Evolutionary conservation across 2,888 invertebrate species (phyloP).

Genomic region (Drosophila atroscutellata): DNA sequence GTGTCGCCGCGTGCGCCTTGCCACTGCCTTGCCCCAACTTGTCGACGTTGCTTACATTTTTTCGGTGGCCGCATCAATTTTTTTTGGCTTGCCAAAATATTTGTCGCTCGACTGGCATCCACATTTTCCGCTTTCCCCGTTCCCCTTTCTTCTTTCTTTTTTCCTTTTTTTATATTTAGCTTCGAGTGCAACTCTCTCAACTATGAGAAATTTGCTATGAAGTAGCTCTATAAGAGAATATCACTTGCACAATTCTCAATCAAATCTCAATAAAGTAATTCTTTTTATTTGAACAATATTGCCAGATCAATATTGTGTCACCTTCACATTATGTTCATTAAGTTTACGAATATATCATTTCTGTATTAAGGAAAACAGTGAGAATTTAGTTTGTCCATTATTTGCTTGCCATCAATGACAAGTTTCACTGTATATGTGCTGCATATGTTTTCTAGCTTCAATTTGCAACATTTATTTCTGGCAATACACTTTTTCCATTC

Average conservation of each 20-base stretch:
- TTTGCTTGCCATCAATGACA: background rate
- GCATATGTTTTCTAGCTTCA: background rate
- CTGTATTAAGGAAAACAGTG: background rate
- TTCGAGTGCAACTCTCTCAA: constrained; percentile 44
- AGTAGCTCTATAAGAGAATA: background rate
- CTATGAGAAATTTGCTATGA: background rate
- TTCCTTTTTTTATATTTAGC: constrained; percentile 46
- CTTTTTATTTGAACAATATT: background rate
- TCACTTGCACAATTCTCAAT: background rate
- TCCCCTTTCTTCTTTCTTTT: background rate
- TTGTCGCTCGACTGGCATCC: constrained; percentile 71
- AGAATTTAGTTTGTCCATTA: background rate
- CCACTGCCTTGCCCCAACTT: constrained; percentile 4
- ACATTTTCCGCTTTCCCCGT: constrained; percentile 19
- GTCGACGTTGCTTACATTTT: constrained; percentile 34
- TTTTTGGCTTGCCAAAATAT: constrained; percentile 72
- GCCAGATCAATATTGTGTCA: background rate
- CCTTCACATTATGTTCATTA: background rate
- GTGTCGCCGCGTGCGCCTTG: constrained; percentile 7
- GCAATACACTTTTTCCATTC: constrained; percentile 25
- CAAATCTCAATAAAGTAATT: background rate
- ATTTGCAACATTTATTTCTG: constrained; percentile 41
- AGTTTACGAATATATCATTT: background rate
- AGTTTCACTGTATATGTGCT: constrained; percentile 14
- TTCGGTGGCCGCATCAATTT: constrained; percentile 48